Base-by-base conservation (phyloP, 2,888 invertebrate genomes). In the Folsomia manolachei region DNA sequence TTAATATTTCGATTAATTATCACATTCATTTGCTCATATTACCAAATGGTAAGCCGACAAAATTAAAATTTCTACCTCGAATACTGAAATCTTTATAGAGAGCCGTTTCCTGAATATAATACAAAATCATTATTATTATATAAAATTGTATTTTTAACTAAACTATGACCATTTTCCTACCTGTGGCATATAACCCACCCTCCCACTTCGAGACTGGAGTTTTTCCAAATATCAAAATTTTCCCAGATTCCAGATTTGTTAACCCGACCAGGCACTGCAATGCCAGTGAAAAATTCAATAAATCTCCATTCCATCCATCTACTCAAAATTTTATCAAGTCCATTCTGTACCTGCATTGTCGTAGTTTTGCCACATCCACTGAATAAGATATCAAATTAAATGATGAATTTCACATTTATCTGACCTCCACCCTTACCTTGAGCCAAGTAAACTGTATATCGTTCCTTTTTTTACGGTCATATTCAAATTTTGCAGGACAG, bases 371-470 rank as follows among this genome's bases (percentile, higher is more conserved):
- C n/a, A n/a, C n/a, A n/a, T n/a, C n/a, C n/a, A n/a, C n/a, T n/a
- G n/a, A n/a, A n/a, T n/a, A n/a, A n/a, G n/a, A n/a, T n/a, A n/a
- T n/a, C n/a, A n/a, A n/a, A n/a, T n/a, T n/a, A n/a, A n/a, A n/a
- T n/a, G n/a, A n/a, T n/a, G n/a, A n/a, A n/a, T n/a, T n/a, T n/a
- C n/a, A n/a, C n/a, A n/a, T n/a, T n/a, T n/a, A n/a, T n/a, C n/a
- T n/a, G n/a, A n/a, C n/a, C n/a, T n/a, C n/a, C n/a, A n/a, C n/a
- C n/a, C n/a, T 51, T 11, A 51, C 18, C 51, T 51, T 51, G 96
- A 95, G 26, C 96, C 97, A 21, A 97, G 86, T 9, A 97, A 87
- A 72, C 96, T 96, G 84, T 97, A 97, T 85, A 74, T 74, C 1
- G 71, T 71, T 27, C 74, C 74, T 66, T 65, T 26, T 27, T 66